Evolutionary conservation across 2,888 invertebrate species (phyloP).

Genomic region (Agrochola lota): DNA sequence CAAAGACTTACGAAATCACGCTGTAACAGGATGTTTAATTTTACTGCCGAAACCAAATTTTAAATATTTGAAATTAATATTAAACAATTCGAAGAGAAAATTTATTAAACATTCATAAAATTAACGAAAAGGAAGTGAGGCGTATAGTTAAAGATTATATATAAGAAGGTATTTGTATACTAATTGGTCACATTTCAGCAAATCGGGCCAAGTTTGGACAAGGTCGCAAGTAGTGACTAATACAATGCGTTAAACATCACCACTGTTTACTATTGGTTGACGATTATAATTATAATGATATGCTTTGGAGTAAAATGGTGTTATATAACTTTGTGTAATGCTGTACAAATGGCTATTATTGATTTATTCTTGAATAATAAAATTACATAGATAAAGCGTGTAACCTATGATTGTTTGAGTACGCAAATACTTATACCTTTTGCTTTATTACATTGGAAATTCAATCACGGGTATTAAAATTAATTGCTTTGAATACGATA

Average conservation of each 20-base stretch:
- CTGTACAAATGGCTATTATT: not conserved
- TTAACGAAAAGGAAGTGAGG: slow-evolving; percentile 12
- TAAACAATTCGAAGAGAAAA: slow-evolving; percentile 6
- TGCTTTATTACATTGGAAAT: not conserved
- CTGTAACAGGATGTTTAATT: slow-evolving; percentile 42
- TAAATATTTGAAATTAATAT: slow-evolving; percentile 36
- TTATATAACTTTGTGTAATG: slow-evolving; percentile 9
- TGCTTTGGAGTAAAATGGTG: slow-evolving; percentile 5
- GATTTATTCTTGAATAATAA: slow-evolving; percentile 25
- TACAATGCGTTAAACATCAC: slow-evolving; percentile 17
- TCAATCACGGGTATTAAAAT: not conserved
- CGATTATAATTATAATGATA: slow-evolving; percentile 25
- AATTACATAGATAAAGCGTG: not conserved
- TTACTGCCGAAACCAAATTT: slow-evolving; percentile 22
- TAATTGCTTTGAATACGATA: not conserved
- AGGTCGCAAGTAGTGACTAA: slow-evolving; percentile 62
- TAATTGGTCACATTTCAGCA: slow-evolving; percentile 54
- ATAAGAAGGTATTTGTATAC: slow-evolving; percentile 41
- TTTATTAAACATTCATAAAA: slow-evolving; percentile 19
- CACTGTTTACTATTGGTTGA: slow-evolving; percentile 44
- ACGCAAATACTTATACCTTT: not conserved
- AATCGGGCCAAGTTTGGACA: slow-evolving; percentile 56
- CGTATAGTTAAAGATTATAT: slow-evolving; percentile 37
- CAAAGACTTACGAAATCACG: slow-evolving; percentile 47
- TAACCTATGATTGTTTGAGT: not conserved